Evolutionary conservation across 92 coral and sea anemone species (phyloP).

Genomic region (Zoanthus gigantus): DNA sequence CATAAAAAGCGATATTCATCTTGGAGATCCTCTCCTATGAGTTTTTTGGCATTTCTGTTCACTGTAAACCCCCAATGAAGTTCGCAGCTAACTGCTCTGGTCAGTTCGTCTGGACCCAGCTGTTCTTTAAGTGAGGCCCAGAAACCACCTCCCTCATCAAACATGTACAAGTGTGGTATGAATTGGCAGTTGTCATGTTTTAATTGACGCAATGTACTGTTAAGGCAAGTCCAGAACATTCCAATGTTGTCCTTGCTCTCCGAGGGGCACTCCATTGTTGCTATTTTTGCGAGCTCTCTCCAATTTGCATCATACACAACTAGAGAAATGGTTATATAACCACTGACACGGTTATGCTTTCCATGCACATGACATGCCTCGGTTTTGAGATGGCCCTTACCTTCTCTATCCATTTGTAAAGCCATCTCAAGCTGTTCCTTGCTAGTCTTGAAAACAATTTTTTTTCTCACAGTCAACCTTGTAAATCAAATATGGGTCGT

Average conservation of each 20-base stretch:
- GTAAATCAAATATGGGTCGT: conserved; percentile 66
- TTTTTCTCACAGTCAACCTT: conserved; percentile 66
- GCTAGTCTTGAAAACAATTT: conserved; percentile 66
- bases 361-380: conserved; percentile 71
- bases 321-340: conserved; percentile 64
- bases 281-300: conserved; percentile 64
- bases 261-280: conserved; percentile 68
- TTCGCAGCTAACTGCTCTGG: conserved; percentile 69
- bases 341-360: conserved; percentile 68
- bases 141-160: conserved; percentile 70
- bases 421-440: conserved; percentile 65
- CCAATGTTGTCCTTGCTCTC: conserved; percentile 68
- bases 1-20: conserved; percentile 60
- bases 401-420: conserved; percentile 66
- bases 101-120: conserved; percentile 65
- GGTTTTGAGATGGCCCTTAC: conserved; percentile 57
- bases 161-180: conserved; percentile 63
- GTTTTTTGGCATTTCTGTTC: conserved; percentile 72
- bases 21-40: conserved; percentile 61
- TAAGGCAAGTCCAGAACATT: conserved; percentile 64
- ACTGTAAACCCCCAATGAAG: conserved; percentile 72
- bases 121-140: conserved; percentile 66
- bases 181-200: conserved; percentile 49
- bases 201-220: conserved; percentile 47
- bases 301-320: conserved; percentile 67